A percentile compares a stretch with the other conserved stretches of the same genome.
phyloP scores from a whole-genome alignment of 2,113 vertebrate genomes.

The Trogon melanurus region DNA sequence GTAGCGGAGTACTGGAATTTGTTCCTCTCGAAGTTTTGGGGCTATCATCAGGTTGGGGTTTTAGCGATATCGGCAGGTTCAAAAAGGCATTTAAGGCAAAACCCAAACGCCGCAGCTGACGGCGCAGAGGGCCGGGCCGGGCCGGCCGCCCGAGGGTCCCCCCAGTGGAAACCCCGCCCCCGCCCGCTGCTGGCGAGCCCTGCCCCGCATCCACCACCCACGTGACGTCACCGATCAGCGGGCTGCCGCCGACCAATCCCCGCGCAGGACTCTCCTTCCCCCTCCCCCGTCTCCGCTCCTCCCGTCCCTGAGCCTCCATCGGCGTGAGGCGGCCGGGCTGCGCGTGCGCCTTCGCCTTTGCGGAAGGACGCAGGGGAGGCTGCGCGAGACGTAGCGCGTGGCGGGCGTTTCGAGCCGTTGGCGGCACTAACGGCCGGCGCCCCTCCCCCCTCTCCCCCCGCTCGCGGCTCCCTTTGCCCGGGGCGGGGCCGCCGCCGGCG shows the following conservation, averaged over 20 bases:
- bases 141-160: no score
- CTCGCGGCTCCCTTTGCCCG: no score
- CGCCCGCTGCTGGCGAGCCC: no score
- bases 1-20: background rate
- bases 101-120: accelerated
- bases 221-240: accelerated
- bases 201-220: background rate
- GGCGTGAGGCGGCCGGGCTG: no score
- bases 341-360: no score
- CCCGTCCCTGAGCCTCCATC: no score
- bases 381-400: background rate
- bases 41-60: no score
- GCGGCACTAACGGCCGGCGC: background rate
- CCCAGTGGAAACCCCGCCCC: accelerated
- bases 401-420: constrained; percentile 22
- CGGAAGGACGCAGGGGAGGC: no score
- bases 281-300: no score
- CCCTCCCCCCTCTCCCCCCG: background rate
- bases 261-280: background rate
- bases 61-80: no score
- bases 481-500: background rate
- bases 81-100: no score
- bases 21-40: background rate
- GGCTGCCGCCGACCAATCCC: background rate
- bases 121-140: accelerated